phyloP scores from a whole-genome alignment of 2,113 vertebrate genomes.

The Prunella fulvescens region DNA sequence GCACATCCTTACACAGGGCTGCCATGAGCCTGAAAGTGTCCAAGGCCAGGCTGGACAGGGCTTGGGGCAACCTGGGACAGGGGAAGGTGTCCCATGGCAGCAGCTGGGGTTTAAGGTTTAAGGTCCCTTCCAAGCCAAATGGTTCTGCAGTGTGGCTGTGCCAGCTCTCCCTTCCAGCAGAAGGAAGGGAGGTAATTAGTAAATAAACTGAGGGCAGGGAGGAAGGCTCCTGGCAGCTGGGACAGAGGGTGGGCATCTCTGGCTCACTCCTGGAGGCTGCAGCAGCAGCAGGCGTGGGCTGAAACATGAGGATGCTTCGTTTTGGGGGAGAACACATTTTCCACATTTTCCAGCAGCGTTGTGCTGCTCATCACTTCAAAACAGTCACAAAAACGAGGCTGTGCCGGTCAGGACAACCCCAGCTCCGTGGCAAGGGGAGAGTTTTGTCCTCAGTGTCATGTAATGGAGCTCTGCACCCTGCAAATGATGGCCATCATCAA shows the following conservation, averaged over 20 bases:
- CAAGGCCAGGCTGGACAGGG: neutral
- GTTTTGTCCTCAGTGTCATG: neutral
- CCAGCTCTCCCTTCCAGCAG: neutral
- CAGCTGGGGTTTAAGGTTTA: neutral
- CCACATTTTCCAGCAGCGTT: neutral
- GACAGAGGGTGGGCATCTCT: too few relatives aligned
- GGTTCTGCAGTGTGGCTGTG: rapidly evolving
- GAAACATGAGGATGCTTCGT: rapidly evolving
- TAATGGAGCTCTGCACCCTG: slow-evolving; percentile 44
- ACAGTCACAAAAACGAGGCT: neutral
- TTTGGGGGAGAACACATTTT: neutral
- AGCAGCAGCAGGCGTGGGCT: neutral
- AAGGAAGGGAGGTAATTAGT: too few relatives aligned
- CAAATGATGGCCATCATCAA: slow-evolving; percentile 23
- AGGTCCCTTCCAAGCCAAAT: neutral
- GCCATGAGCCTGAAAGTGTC: neutral
- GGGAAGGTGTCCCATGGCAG: neutral
- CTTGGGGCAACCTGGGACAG: neutral
- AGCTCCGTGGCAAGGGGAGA: neutral
- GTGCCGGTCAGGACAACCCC: neutral
- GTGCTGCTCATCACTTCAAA: neutral
- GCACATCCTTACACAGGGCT: rapidly evolving
- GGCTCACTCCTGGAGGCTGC: neutral
- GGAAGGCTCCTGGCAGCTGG: neutral
- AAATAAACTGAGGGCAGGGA: neutral